These are phyloP conservation scores for Xiphias gladius DNA, from an alignment of 2,113 vertebrate genomes.

Conservation along the genomic window DNA sequence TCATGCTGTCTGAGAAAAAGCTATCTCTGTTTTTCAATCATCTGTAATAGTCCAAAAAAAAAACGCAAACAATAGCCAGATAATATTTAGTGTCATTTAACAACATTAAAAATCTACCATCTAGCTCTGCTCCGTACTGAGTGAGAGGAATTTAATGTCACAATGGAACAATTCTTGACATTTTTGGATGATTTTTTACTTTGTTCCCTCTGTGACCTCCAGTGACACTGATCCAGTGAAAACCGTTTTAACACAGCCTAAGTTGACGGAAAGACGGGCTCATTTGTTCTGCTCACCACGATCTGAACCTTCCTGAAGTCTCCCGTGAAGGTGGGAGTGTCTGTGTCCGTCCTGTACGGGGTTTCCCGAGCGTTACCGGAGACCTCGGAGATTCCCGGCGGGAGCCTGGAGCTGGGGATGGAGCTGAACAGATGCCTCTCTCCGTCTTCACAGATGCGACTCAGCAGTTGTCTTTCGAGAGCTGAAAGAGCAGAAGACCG, in stretches of 20 bases:
- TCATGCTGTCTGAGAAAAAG: no score
- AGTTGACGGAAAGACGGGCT: not conserved
- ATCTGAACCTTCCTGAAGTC: conserved; percentile 60
- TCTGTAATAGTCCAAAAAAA: no score
- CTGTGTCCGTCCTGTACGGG: conserved; percentile 51
- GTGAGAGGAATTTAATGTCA: no score
- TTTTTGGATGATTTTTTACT: no score
- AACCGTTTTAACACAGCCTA: not conserved
- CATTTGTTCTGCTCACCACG: conserved; percentile 57
- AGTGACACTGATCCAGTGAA: no score
- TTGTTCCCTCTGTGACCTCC: no score
- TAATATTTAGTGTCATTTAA: no score
- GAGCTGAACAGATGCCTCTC: conserved; percentile 73
- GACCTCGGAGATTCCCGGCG: conserved; percentile 56
- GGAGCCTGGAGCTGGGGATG: conserved; percentile 48
- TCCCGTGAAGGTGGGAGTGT: conserved; percentile 54
- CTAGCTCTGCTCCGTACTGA: no score
- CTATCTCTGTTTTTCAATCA: no score
- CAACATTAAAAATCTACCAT: no score
- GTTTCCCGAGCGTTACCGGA: conserved; percentile 35
- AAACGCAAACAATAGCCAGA: no score
- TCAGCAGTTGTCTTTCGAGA: conserved; percentile 86
- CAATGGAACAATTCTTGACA: no score
- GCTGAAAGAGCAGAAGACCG: conserved; percentile 63
- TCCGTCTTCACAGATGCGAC: conserved; percentile 83